Percentiles rank a stretch among this genome's conserved stretches.
phyloP scores from a whole-genome alignment of 2,888 invertebrate genomes.

The Eumacrocentrus americanus region DNA sequence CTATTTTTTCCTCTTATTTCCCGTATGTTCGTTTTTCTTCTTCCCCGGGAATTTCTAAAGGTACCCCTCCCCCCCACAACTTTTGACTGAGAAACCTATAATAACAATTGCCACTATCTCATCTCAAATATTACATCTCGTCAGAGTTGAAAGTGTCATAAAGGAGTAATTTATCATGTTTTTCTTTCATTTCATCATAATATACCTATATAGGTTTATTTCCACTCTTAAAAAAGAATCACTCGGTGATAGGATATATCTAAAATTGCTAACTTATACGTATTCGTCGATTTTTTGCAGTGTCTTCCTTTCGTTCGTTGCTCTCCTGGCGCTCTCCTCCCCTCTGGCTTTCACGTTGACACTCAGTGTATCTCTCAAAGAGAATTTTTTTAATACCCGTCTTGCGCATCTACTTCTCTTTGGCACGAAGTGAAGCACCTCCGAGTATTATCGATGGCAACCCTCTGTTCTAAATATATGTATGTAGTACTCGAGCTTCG shows the following conservation, averaged over 20 bases:
- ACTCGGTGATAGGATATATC: too few relatives aligned
- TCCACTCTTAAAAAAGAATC: too few relatives aligned
- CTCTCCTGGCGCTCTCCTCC: neutral
- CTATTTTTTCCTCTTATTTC: too few relatives aligned
- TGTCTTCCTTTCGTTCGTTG: conserved; percentile 2
- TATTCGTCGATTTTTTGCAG: conserved; percentile 2
- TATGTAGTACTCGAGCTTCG: conserved; percentile 8
- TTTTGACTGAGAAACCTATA: too few relatives aligned
- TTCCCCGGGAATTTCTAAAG: too few relatives aligned
- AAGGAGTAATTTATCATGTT: conserved; percentile 14
- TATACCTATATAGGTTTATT: too few relatives aligned
- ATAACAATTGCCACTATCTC: too few relatives aligned
- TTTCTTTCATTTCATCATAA: neutral
- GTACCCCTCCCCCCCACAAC: too few relatives aligned
- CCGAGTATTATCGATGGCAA: conserved; percentile 27
- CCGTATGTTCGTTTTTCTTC: too few relatives aligned
- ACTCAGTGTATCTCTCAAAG: conserved; percentile 14
- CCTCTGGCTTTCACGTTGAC: neutral
- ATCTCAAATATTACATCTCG: too few relatives aligned
- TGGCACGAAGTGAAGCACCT: conserved; percentile 15
- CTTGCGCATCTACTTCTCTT: conserved; percentile 14
- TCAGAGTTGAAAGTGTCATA: conserved; percentile 31
- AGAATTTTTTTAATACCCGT: conserved; percentile 17
- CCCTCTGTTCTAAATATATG: conserved; percentile 11
- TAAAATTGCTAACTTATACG: too few relatives aligned